Base-by-base conservation (phyloP, 2,888 invertebrate genomes). In the Oxycera nigricornis region DNA sequence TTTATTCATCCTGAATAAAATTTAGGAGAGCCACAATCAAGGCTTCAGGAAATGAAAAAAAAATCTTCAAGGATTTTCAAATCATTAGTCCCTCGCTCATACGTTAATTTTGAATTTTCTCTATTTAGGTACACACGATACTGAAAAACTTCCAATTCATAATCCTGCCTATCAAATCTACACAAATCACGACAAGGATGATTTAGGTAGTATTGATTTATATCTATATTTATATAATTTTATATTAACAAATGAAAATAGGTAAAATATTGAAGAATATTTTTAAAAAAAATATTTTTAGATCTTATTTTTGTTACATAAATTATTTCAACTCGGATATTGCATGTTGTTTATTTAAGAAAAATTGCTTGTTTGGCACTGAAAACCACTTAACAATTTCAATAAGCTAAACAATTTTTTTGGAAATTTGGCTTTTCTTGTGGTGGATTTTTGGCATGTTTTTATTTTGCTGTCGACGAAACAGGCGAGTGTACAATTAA, bases 141-240 rank as follows among this genome's bases (percentile, higher is more conserved):
- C 82, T 72, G 80, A 85, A 77, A 85, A 85, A 76, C 85, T 85
- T 73, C 84, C 84, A 75, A 85, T 84, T 78, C 80, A 79, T 76
- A 85, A 85, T 82, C 85, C 85, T 75, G 85, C 83, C 77, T 86
- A 83, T 78, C 83, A 82, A 79, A 85, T 85, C 72, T 86, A 85
- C 74, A 76, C 81, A 72, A 82, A 78, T 78, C 76, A 77, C 72
- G 83, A 83, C 74, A 82, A 82, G 78, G 81, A 83, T 76, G 80
- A 81, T 78, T 77, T 77, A 79, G 81, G 81, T 81, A 80, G 77
- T 31, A 28, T 11, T 46, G 24, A 24, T 72, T 17, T 22, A 57
- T n/a, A 26, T 72, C 22, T 20, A 41, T 24, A 28, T 50, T 67
- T n/a, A n/a, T n/a, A n/a, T n/a, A n/a, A n/a, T n/a, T n/a, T n/a